Evolutionary conservation across 2,888 invertebrate species (phyloP), one percentile per base, ranked within the genome.

Genomic region (Hylaea fasciaria): DNA sequence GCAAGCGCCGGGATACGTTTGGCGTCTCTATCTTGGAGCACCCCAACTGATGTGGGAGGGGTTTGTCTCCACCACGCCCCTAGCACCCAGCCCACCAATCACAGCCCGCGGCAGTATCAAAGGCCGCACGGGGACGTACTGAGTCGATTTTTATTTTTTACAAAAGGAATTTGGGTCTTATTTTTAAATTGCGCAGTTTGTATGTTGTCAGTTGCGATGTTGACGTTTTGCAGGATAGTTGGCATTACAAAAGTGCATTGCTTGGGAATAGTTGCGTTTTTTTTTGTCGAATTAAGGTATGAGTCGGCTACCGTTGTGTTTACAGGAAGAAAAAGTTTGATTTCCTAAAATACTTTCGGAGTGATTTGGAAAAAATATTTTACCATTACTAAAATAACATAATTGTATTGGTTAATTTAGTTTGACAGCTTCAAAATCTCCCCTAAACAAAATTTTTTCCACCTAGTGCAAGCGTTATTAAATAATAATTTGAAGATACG

Each of bases 1-100:
- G 78, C 91, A 77, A 89, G 90, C 91, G 92, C 91, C 87, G 82
- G 87, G 80, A 85, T 85, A 86, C 85, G 87, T 91, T 88, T 91
- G 90, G 78, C 74, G 77, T 78, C 83, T 76, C 76, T 73, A 74
- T 77, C 80, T 71, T 74, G 69, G 69, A 82, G 83, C 84, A 84
- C 88, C 89, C 87, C 86, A 85, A 76, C 86, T 64, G 85, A 71
- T 78, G 80, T 77, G 84, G 93, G 93, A 81, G 90, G 86, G 73
- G 82, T 83, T 66, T 61, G 41, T 44, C 28, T 44, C 73, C 66
- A 74, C 88, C 86, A 82, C 92, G 89, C 91, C 91, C 71, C 69
- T 73, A 71, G 69, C 77, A 77, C 73, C 64, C 57, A 50, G 43
- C 39, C 65, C 7, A 44, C 89, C 91, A 91, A 91, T 90, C 75